These are phyloP conservation scores for Neolamprologus variostigma DNA, from an alignment of 2,113 vertebrate genomes.

Conservation along the genomic window DNA sequence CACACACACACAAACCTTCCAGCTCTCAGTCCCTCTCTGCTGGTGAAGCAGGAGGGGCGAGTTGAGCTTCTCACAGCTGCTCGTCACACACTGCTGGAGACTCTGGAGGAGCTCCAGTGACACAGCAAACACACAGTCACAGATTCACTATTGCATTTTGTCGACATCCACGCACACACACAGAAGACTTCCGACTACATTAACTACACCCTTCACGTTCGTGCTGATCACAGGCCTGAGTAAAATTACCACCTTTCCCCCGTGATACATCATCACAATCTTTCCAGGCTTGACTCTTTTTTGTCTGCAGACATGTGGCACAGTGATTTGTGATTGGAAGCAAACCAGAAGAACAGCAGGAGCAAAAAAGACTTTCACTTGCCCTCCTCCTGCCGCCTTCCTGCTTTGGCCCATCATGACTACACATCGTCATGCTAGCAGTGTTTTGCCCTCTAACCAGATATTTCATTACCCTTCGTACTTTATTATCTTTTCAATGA, in stretches of 20 bases:
- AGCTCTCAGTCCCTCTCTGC: background rate
- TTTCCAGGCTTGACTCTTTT: conserved; percentile 10
- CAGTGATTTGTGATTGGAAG: conserved; percentile 29
- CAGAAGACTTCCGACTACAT: background rate
- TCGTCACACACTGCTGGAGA: conserved; percentile 36
- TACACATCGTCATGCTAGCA: background rate
- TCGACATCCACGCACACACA: background rate
- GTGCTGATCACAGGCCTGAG: conserved; percentile 5
- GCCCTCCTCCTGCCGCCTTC: background rate
- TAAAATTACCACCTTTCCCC: conserved; percentile 5
- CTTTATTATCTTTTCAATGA: conserved; percentile 49
- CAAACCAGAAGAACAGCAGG: conserved; percentile 4
- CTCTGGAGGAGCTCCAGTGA: conserved; percentile 14
- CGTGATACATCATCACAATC: background rate
- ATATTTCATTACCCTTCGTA: conserved; percentile 42
- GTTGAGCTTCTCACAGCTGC: conserved; percentile 37
- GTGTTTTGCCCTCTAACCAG: conserved; percentile 16
- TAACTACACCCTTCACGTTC: background rate
- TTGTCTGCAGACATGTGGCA: conserved; percentile 5
- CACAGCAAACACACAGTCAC: background rate
- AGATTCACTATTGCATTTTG: background rate
- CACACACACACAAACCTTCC: background rate
- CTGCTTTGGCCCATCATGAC: background rate
- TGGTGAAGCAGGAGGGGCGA: conserved; percentile 10
- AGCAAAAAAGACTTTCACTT: conserved; percentile 1